Base-by-base conservation (phyloP, 64 coral and sea anemone species). In the Catalaphyllia jardinei region DNA sequence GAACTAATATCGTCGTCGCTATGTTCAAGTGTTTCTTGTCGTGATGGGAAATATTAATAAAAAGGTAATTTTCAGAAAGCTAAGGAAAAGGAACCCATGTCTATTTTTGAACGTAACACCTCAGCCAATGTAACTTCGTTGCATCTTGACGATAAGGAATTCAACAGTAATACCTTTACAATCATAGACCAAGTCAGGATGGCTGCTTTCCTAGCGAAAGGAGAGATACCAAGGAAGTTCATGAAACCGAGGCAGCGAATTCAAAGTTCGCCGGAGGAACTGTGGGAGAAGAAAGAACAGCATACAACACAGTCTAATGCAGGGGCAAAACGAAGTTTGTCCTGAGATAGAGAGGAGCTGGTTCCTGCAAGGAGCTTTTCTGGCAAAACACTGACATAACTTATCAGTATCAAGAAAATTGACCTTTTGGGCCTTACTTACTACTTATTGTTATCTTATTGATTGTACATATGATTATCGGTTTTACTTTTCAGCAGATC, bases 331-430 rank as follows among this genome's bases (percentile, higher is more conserved):
- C 38, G 73, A 17, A 13, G 50, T 76, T 42, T 76, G 35, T 20
- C 17, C 4, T 13, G 73, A 76, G 19, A 49, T 76, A 20, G 73
- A 76, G 31, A 76, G 31, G 19, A 46, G 33, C 73, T 76, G 73
- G 73, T 76, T 24, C 19, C 14, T 46, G 17, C 31, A 76, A 76
- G 42, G 49, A 54, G 42, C 49, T 4, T 55, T 25, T 78, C 52
- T 78, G 42, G 42, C 27, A 22, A 78, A 76, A 76, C 73, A 76
- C 15, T 38, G 73, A 42, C 73, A 76, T 46, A 76, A 76, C 42
- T 22, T 76, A 33, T 16, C 7, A 4, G 42, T 46, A 46, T 46
- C 3, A 46, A 46, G 42, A 46, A 46, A 46, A 46, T 46, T 46
- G 42, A 46, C 42, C 42, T 46, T 46, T 46, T 46, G 42, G 7